phyloP scores from a whole-genome alignment of 2,888 invertebrate genomes.

The Neuroscelio doddi region DNA sequence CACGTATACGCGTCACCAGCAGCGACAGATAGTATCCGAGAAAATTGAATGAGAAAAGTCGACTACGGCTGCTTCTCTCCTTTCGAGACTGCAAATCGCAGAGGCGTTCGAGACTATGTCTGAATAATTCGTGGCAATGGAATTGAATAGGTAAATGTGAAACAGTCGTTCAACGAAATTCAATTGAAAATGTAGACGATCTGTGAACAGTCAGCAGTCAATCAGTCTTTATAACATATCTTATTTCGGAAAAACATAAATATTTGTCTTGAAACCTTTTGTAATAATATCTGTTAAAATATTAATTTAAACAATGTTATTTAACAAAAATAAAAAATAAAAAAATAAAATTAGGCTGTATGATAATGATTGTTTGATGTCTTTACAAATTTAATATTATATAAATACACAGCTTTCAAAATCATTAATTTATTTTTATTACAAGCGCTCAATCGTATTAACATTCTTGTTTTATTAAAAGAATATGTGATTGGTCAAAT shows the following conservation, averaged over 20 bases:
- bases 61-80: slow-evolving; percentile 26
- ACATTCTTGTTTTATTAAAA: slow-evolving; percentile 5
- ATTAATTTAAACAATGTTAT: no score
- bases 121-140: slow-evolving; percentile 32
- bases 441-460: no score
- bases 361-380: no score
- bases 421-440: no score
- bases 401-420: no score
- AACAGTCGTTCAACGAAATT: slow-evolving; percentile 27
- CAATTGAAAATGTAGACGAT: slow-evolving; percentile 31
- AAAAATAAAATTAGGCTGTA: no score
- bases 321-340: no score
- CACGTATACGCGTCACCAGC: slow-evolving; percentile 29
- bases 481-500: slow-evolving; percentile 28
- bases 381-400: no score
- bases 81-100: slow-evolving; percentile 22
- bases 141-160: slow-evolving; percentile 33
- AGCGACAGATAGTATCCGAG: slow-evolving; percentile 31
- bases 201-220: slow-evolving; percentile 17
- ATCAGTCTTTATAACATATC: slow-evolving; percentile 12
- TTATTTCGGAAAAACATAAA: no score
- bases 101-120: slow-evolving; percentile 24
- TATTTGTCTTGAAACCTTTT: no score
- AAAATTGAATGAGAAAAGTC: slow-evolving; percentile 38
- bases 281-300: no score